These are phyloP conservation scores for Thelaira solivaga DNA, from an alignment of 2,888 invertebrate genomes.

Conservation along the genomic window DNA sequence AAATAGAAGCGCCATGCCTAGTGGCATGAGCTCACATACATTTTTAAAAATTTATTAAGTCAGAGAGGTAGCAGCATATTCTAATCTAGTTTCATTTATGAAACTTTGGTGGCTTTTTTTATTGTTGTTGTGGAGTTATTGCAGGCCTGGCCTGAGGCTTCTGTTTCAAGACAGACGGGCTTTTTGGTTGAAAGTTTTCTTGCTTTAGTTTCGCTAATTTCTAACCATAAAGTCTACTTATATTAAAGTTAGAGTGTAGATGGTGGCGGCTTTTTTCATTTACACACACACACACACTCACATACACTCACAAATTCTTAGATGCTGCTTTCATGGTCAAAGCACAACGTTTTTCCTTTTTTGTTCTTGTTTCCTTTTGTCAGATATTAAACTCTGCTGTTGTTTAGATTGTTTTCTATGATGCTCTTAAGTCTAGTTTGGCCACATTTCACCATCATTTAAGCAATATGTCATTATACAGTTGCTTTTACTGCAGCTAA, in stretches of 20 bases:
- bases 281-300: background rate
- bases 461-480: constrained; percentile 74
- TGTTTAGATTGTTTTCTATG: constrained; percentile 16
- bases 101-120: constrained; percentile 12
- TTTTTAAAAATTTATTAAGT: background rate
- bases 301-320: background rate
- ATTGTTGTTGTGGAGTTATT: constrained; percentile 15
- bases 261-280: constrained; percentile 22
- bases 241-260: constrained; percentile 41
- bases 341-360: no score
- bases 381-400: background rate
- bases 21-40: constrained; percentile 28
- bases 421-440: constrained; percentile 60
- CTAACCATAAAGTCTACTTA: constrained; percentile 24
- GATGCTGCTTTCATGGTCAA: background rate
- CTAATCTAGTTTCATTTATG: background rate
- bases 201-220: constrained; percentile 12
- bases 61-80: background rate
- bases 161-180: background rate
- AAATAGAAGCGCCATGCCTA: constrained; percentile 68
- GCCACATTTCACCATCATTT: constrained; percentile 68
- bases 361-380: no score
- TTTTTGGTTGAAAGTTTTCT: background rate
- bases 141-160: constrained; percentile 41
- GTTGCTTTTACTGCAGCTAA: constrained; percentile 67